These are phyloP conservation scores for Thaumatotibia leucotreta DNA, from an alignment of 1,140 invertebrate genomes.

Conservation along the genomic window DNA sequence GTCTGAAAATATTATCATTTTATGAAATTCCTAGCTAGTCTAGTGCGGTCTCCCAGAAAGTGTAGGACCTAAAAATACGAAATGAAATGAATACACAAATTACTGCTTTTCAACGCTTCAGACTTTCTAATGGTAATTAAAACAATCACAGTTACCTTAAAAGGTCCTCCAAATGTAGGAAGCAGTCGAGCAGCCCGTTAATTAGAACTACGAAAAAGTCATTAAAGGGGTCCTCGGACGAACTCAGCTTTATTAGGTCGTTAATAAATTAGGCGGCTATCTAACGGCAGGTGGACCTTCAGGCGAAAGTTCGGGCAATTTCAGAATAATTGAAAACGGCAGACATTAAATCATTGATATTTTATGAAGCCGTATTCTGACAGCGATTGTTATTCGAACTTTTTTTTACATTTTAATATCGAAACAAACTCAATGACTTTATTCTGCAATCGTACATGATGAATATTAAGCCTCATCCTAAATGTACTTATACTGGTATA, in stretches of 20 bases:
- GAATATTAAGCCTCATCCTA: no score
- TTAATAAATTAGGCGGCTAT: constrained; percentile 8
- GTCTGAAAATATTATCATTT: no score
- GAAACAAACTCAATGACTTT: no score
- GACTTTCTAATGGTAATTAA: background rate
- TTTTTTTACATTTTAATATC: no score
- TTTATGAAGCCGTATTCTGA: background rate
- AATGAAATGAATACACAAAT: no score
- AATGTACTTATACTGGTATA: no score
- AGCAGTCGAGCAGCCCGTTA: background rate
- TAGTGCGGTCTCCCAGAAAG: no score
- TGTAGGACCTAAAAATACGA: no score
- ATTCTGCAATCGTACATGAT: no score
- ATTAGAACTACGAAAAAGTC: constrained; percentile 1
- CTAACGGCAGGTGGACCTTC: background rate
- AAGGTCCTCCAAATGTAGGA: background rate
- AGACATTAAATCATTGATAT: background rate
- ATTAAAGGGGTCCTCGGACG: background rate
- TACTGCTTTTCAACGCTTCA: background rate
- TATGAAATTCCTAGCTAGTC: no score
- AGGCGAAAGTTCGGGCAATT: no score
- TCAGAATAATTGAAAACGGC: background rate
- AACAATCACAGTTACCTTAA: background rate
- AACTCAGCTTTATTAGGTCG: background rate
- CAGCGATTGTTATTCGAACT: no score